Evolutionary conservation across 2,888 invertebrate genomes (phyloP).

Genomic region (Petrolisthes manimaculis): DNA sequence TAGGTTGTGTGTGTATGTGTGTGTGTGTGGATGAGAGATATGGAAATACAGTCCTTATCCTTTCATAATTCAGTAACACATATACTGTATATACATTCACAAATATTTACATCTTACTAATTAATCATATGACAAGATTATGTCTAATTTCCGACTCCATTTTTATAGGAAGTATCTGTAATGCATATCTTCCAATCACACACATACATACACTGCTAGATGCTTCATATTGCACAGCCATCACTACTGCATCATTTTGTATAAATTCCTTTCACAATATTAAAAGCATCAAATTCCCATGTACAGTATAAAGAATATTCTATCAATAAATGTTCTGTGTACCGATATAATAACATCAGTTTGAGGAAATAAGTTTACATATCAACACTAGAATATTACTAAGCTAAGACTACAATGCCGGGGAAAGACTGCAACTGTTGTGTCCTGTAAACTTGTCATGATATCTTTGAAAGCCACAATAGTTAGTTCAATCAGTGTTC

Average conservation of each 20-base stretch:
- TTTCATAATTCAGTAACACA: too few species aligned
- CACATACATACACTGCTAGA: neutral
- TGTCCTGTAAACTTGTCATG: constrained; percentile 18
- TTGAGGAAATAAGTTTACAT: constrained; percentile 10
- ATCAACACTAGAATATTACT: constrained; percentile 2
- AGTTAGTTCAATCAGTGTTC: neutral
- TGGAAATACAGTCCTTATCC: neutral
- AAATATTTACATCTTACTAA: too few species aligned
- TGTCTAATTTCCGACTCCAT: too few species aligned
- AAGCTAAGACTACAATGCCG: constrained; percentile 16
- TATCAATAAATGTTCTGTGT: constrained; percentile 23
- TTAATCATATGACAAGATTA: too few species aligned
- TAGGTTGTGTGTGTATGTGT: constrained; percentile 15
- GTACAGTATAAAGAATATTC: neutral
- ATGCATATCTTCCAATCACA: neutral
- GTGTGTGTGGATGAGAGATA: neutral
- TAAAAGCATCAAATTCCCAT: neutral
- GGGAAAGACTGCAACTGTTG: neutral
- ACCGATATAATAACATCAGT: constrained; percentile 5
- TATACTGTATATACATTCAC: too few species aligned
- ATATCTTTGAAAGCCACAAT: neutral
- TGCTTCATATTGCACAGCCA: neutral
- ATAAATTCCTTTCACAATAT: constrained; percentile 10
- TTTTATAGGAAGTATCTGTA: too few species aligned
- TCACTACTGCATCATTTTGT: neutral